Evolutionary conservation across 2,888 invertebrate genomes (phyloP).

Genomic region (Meloe dianella): DNA sequence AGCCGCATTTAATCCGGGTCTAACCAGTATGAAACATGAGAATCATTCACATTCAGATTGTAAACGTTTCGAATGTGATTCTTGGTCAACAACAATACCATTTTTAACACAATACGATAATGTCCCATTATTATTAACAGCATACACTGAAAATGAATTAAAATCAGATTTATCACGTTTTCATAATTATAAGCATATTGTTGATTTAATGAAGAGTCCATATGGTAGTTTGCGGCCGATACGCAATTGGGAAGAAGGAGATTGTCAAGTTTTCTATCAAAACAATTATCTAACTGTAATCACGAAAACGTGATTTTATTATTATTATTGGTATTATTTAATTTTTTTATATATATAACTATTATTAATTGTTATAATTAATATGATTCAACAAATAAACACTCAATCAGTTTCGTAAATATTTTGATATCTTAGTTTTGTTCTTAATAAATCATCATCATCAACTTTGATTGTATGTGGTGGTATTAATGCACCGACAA

Average conservation of each 20-base stretch:
- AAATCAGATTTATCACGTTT: slow-evolving; percentile 20
- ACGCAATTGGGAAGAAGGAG: slow-evolving; percentile 23
- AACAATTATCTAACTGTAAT: slow-evolving; percentile 18
- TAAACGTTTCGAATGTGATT: background rate
- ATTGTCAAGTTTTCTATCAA: slow-evolving; percentile 20
- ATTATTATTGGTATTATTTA: slow-evolving; percentile 8
- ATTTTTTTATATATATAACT: too few species aligned
- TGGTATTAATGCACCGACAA: slow-evolving; percentile 74
- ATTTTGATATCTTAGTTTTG: slow-evolving; percentile 64
- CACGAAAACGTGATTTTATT: slow-evolving; percentile 14
- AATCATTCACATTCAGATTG: background rate
- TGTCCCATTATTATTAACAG: slow-evolving; percentile 19
- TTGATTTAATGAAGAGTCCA: slow-evolving; percentile 16
- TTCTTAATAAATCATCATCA: slow-evolving; percentile 67
- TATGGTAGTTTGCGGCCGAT: slow-evolving; percentile 19
- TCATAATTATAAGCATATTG: slow-evolving; percentile 14
- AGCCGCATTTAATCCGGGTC: background rate
- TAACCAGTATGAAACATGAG: background rate
- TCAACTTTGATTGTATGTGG: slow-evolving; percentile 63
- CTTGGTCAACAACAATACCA: background rate
- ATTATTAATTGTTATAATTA: slow-evolving; percentile 7
- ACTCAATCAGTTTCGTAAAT: slow-evolving; percentile 73
- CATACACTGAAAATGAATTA: slow-evolving; percentile 21
- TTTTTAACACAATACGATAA: slow-evolving; percentile 11
- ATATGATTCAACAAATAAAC: slow-evolving; percentile 19